Conservation (phyloP, 2,113 vertebrate genomes). For the Antechinus stuartii region DNA sequence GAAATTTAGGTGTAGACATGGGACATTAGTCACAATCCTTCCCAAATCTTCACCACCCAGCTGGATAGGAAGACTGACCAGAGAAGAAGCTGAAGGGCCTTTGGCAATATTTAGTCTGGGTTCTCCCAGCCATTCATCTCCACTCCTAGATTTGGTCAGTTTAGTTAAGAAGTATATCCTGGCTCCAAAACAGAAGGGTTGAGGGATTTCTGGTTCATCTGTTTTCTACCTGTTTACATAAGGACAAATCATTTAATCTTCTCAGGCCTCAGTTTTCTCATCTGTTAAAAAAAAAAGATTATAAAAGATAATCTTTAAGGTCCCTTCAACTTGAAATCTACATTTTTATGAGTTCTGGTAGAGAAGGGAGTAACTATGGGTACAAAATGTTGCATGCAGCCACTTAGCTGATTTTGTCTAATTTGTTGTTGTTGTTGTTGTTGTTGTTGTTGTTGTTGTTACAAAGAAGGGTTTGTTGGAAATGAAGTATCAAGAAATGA, state of each 20-base stretch:
- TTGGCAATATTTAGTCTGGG: neutral
- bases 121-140: neutral
- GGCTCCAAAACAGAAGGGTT: neutral
- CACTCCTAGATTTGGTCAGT: neutral
- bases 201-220: neutral
- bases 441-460: neutral
- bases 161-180: neutral
- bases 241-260: neutral
- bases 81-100: neutral
- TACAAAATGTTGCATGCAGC: neutral
- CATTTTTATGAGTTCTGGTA: neutral
- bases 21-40: neutral
- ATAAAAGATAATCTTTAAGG: neutral
- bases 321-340: neutral
- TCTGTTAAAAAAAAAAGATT: neutral
- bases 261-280: neutral
- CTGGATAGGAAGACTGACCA: neutral
- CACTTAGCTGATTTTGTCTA: neutral
- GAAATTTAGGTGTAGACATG: neutral
- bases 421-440: neutral
- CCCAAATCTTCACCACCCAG: neutral
- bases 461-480: neutral
- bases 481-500: neutral
- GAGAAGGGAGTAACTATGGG: neutral
- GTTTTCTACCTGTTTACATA: neutral